Base-by-base conservation (phyloP, 2,113 vertebrate genomes). In the Pholis gunnellus region DNA sequence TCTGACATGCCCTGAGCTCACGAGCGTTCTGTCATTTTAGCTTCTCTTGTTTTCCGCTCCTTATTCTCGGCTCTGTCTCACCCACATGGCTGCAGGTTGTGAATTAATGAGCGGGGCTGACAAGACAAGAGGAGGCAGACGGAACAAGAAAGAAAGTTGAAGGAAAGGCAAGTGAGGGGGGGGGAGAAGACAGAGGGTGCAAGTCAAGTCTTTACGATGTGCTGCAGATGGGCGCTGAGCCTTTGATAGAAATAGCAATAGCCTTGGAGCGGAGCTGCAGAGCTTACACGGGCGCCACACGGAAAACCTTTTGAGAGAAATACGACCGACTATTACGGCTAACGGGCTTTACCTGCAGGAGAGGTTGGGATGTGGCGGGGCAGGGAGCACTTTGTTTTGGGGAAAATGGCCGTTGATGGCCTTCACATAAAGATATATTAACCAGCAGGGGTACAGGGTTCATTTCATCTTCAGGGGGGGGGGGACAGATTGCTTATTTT, bases 51-150 rank as follows among this genome's bases (percentile, higher is more conserved):
- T 86, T 80, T 72, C 38, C 66, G 42, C 72, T 70, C 3, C 79
- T 52, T 50, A 27, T 65, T 72, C 67, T 73, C 48, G 0, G 20
- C 40, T 42, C 60, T 38, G n/a, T 72, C 50, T 59, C 70, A 54
- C 68, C 52, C 78, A 66, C 56, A 89, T 88, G 72, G 89, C 86
- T 91, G 71, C 84, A 78, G 89, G 89, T 83, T 74, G 72, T 85
- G 87, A 89, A 87, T 92, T 88, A 92, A 92, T 90, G 84, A 90
- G 79, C 38, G 0, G 60, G 68, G 77, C 22, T 44, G 56, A 69
- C 56, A 80, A 77, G 48, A 57, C 50, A 65, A 36, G 52, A 76
- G 22, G 60, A 67, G 64, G 6, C 3, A 81, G 50, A 70, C 2
- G 4, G 46, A 71, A 25, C 0, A 27, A 27, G 25, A 54, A 59